Evolutionary conservation across 2,113 vertebrate genomes (phyloP).

Genomic region (Microcebus tavaratra): DNA sequence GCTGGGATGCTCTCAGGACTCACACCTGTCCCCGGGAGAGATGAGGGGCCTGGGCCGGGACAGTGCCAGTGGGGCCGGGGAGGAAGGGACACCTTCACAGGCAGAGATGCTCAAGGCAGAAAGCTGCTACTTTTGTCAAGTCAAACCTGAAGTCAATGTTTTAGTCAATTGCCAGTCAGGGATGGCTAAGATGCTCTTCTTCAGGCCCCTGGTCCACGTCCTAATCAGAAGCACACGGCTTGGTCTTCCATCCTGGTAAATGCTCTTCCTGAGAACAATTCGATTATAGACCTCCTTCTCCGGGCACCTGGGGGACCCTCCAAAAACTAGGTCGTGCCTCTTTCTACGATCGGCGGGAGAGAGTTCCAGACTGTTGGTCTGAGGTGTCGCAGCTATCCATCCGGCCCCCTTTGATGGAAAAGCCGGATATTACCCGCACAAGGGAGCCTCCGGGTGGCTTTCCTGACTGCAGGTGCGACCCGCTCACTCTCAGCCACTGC

Average conservation of each 20-base stretch:
- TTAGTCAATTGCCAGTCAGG: background rate
- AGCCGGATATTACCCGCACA: background rate
- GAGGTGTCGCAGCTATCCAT: background rate
- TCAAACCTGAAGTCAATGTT: background rate
- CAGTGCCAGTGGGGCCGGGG: rapidly evolving
- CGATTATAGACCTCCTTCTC: background rate
- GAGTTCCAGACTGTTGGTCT: background rate
- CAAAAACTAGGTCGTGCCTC: background rate
- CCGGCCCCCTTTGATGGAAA: background rate
- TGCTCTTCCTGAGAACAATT: background rate
- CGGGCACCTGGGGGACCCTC: background rate
- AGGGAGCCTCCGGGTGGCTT: background rate
- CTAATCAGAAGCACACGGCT: background rate
- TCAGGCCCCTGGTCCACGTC: background rate
- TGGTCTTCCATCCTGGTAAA: background rate
- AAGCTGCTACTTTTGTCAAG: background rate
- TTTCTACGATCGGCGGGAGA: background rate
- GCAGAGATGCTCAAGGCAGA: background rate
- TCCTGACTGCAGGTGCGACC: background rate
- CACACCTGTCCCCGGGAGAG: background rate
- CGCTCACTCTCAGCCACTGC: background rate
- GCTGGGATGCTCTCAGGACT: background rate
- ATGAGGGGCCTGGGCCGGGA: background rate
- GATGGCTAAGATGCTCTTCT: background rate
- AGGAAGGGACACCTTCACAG: background rate